Evolutionary conservation across 2,113 vertebrate genomes (phyloP).

Genomic region (Chloropsis hardwickii): DNA sequence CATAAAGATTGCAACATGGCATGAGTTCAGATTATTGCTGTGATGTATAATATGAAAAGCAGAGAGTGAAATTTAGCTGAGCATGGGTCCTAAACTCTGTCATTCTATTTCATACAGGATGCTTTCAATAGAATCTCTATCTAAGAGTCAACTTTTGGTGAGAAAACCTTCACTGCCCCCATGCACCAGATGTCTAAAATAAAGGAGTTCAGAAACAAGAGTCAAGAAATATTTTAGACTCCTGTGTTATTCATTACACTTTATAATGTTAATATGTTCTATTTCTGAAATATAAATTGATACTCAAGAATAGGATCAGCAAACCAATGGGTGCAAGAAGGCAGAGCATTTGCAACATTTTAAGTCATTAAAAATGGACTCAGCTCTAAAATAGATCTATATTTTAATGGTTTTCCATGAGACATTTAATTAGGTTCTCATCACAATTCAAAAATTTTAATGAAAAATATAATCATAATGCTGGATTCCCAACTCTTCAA

Average conservation of each 20-base stretch:
- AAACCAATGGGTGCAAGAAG: neutral
- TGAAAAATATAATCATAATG: neutral
- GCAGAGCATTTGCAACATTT: neutral
- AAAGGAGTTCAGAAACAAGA: neutral
- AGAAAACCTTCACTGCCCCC: neutral
- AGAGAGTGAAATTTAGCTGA: neutral
- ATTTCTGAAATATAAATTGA: neutral
- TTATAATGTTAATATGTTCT: neutral
- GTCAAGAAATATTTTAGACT: neutral
- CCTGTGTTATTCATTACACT: neutral
- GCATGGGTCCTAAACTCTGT: neutral
- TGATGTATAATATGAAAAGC: neutral
- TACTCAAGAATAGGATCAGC: neutral
- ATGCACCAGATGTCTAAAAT: neutral
- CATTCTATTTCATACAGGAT: neutral
- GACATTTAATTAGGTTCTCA: neutral
- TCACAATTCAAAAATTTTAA: neutral
- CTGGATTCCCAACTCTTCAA: neutral
- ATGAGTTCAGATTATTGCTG: neutral
- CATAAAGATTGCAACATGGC: neutral
- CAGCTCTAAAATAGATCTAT: neutral
- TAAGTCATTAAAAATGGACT: neutral
- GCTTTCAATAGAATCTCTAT: neutral
- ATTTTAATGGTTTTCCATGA: neutral
- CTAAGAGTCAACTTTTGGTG: neutral